A percentile compares a stretch with the other conserved stretches of the same genome.
phyloP scores from a whole-genome alignment of 2,113 vertebrate species.

The Charadrius vociferus region DNA sequence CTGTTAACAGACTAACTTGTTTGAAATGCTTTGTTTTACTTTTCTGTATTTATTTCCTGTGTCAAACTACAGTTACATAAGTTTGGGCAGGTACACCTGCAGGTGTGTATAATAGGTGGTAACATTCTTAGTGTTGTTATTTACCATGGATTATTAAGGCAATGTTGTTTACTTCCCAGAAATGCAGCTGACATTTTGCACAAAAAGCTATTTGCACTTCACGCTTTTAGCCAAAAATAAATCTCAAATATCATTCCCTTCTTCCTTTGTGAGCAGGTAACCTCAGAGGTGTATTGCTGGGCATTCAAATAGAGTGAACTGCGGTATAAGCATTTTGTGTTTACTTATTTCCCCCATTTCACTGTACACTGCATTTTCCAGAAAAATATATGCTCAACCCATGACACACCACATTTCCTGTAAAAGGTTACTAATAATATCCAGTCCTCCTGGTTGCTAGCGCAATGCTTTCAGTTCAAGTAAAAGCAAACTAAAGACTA shows the following conservation, averaged over 20 bases:
- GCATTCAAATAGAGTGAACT: conserved; percentile 10
- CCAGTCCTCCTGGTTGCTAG: conserved; percentile 1
- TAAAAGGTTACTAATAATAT: conserved; percentile 52
- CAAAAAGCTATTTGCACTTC: conserved; percentile 3
- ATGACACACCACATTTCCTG: conserved; percentile 14
- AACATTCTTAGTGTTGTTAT: conserved; percentile 6
- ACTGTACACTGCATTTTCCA: not conserved
- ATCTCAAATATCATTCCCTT: not conserved
- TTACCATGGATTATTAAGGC: conserved; percentile 32
- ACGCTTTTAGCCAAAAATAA: conserved; percentile 56
- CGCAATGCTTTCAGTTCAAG: not conserved
- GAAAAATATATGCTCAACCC: conserved; percentile 12
- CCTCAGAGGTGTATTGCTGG: conserved; percentile 9
- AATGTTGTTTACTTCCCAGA: conserved; percentile 2
- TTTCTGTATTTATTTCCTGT: not conserved
- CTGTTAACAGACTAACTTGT: not conserved
- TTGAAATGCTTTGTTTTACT: not conserved
- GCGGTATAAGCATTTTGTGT: conserved; percentile 24
- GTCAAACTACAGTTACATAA: not conserved
- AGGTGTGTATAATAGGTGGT: not conserved
- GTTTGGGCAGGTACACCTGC: not conserved
- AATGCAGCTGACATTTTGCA: conserved; percentile 39
- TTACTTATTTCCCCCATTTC: conserved; percentile 36
- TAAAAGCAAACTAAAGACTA: conserved; percentile 15
- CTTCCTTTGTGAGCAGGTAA: conserved; percentile 37